Conservation (phyloP, 2,888 invertebrate genomes). For the Emesis castigata region DNA sequence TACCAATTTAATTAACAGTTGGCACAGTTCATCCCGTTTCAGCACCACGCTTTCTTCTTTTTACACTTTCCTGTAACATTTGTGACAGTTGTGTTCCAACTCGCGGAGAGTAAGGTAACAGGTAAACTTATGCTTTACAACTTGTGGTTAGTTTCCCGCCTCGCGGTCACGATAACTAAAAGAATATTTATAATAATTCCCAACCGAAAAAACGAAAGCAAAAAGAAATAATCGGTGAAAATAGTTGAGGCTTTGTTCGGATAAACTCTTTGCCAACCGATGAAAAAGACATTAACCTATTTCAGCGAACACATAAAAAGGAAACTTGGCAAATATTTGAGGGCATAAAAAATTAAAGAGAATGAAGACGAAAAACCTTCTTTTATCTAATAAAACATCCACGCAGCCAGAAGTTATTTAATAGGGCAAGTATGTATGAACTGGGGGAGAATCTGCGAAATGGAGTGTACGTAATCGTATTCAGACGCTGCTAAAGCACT, state of each 20-base stretch:
- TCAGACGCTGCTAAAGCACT: constrained; percentile 11
- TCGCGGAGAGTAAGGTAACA: too few relatives aligned
- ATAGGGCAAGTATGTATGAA: background rate
- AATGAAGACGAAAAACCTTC: constrained; percentile 2
- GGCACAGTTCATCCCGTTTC: too few relatives aligned
- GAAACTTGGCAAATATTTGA: constrained; percentile 11
- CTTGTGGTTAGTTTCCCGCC: too few relatives aligned
- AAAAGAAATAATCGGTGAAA: background rate
- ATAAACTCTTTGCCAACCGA: background rate
- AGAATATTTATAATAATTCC: too few relatives aligned
- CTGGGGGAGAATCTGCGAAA: constrained; percentile 1
- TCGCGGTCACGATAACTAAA: too few relatives aligned
- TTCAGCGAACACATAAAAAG: background rate
- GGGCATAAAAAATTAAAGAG: background rate
- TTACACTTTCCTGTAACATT: too few relatives aligned
- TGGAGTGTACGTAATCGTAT: constrained; percentile 9
- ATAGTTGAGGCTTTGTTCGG: background rate
- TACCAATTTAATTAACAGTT: too few relatives aligned
- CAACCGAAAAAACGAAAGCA: background rate
- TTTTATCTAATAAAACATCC: background rate
- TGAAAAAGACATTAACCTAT: background rate
- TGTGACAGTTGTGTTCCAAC: too few relatives aligned
- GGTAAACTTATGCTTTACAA: too few relatives aligned
- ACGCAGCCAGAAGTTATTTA: background rate
- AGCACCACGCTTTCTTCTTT: too few relatives aligned